A percentile compares a stretch with the other conserved stretches of the same genome.
Conservation (phyloP, 64 coral and sea anemone species). For the Anthopleura sola region DNA sequence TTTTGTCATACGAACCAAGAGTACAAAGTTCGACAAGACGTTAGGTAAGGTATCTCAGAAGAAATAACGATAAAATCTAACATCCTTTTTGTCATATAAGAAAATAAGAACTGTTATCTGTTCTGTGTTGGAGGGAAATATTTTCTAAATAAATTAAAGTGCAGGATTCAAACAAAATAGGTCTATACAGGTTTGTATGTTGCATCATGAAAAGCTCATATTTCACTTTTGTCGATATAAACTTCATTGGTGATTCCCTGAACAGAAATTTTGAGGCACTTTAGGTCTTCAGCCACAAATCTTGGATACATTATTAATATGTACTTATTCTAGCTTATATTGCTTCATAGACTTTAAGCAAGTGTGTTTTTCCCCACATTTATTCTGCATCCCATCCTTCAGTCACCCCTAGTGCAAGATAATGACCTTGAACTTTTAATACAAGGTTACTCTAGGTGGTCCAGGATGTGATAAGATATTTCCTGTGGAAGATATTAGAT, state of each 20-base stretch:
- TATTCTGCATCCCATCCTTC: not conserved
- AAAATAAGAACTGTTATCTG: not conserved
- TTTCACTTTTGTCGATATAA: not conserved
- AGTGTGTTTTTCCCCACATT: too few relatives aligned
- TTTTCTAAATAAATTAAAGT: not conserved
- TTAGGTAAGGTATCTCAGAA: constrained; percentile 34
- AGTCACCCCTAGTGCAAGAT: not conserved
- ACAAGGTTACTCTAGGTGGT: not conserved
- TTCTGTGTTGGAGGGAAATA: not conserved
- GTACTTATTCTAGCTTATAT: too few relatives aligned
- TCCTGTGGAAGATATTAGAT: not conserved
- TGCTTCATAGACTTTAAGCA: too few relatives aligned
- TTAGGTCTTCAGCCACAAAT: too few relatives aligned
- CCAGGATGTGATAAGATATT: not conserved
- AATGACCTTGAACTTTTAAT: not conserved
- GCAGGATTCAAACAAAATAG: not conserved
- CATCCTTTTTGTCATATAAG: not conserved
- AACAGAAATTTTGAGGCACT: too few relatives aligned
- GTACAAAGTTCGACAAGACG: constrained; percentile 67
- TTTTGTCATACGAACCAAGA: constrained; percentile 74
- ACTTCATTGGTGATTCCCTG: too few relatives aligned
- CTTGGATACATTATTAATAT: too few relatives aligned
- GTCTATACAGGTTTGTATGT: not conserved
- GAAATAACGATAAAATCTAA: not conserved
- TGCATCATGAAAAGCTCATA: not conserved